Evolutionary conservation across 2,888 invertebrate genomes (phyloP), one percentile per base, ranked within the genome.

Genomic region (Mesochorus sp.): DNA sequence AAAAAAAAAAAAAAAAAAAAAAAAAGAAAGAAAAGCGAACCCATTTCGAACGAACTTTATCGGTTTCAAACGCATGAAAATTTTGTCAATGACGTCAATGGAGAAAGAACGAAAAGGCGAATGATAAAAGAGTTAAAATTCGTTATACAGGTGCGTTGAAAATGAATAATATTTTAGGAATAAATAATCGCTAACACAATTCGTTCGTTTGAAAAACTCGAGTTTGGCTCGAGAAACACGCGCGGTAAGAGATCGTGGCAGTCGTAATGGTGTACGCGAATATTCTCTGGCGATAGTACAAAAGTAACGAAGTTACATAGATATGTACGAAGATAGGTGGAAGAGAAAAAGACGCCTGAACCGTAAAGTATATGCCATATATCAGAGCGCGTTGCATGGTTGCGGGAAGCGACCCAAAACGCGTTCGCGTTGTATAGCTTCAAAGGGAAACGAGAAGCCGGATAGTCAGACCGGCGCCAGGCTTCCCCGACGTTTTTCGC

Each of bases 381-480:
- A 71, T 66, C 66, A 71, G 39, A n/a, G n/a, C n/a, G n/a, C 61
- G 34, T 53, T 72, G 59, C 37, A 61, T 34, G 49, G 44, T 57
- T 44, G 61, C 49, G 73, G 76, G 79, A 77, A 81, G 55, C 74
- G 79, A 80, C 77, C 81, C 77, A 80, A 76, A 80, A 81, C 62
- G 76, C 64, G 67, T 79, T 62, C 42, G 26, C 55, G 6, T 19
- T 19, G 19, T n/a, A 24, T 21, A 24, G 68, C 37, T 59, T 67
- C 53, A 57, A 79, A 75, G 75, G 77, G 64, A 78, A 64, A 73
- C 77, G 77, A 51, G 42, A 24, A 49, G 17, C 17, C 44, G 44
- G 57, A 73, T 68, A 78, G 73, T 78, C 77, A 68, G 77, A 78
- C 73, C 51, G 81, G 80, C 81, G 81, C 80, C 81, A 66, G 55